Evolutionary conservation across 2,888 invertebrate genomes (phyloP), one percentile per base, ranked within the genome.

Genomic region (Baronia brevicornis): DNA sequence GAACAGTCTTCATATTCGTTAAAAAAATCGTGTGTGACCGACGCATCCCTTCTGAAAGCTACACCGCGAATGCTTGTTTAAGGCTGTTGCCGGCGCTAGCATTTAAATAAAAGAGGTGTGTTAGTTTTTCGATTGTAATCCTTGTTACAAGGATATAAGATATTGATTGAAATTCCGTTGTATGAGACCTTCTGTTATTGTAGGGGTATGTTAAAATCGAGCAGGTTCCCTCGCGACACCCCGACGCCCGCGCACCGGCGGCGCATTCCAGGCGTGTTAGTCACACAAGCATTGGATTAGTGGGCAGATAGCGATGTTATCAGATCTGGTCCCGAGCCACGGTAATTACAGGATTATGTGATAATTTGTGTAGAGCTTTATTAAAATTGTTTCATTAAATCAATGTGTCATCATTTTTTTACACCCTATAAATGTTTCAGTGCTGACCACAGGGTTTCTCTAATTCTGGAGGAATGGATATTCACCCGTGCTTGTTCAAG

Each of bases 271-370:
- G 13, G 25, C 38, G 44, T 35, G 48, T 53, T 54, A 55, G 47
- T 55, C 55, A 55, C 51, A 48, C 50, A 43, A 42, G 33, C 50
- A 48, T 54, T 51, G 63, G 63, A 58, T 57, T 55, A 62, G 45
- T 42, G 42, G 28, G 26, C 44, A 46, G 57, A 68, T 65, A 59
- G 59, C 65, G 68, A 71, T 72, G 49, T 58, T 71, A 74, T 72
- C 72, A 41, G 39, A 41, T 36, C 44, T 42, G 47, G 48, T 46
- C 50, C 44, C 51, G 51, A 45, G 41, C 46, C 42, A 42, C 46
- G 57, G 60, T 71, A 69, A 73, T 74, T 71, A 68, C 51, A 54
- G 51, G 51, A 57, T 60, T 62, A 54, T 54, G 47, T 50, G 43
- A 54, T 68, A 68, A 68, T 69, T 66, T 68, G 68, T 67, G 46